Evolutionary conservation across 2,113 vertebrate genomes (phyloP).

Genomic region (Macquaria australasica): DNA sequence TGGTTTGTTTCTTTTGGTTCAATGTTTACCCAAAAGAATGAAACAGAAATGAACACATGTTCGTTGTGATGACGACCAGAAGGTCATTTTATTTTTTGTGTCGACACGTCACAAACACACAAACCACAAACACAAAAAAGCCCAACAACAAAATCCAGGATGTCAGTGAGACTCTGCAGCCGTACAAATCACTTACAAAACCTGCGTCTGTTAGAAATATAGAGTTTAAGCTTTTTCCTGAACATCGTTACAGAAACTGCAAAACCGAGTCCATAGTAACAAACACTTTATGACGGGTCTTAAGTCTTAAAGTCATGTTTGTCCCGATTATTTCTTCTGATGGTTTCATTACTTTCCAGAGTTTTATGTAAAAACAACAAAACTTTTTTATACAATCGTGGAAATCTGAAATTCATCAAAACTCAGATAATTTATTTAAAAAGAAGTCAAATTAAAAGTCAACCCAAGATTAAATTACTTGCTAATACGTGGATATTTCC

Average conservation of each 20-base stretch:
- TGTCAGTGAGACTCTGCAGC: neutral
- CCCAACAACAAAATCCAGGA: slow-evolving; percentile 19
- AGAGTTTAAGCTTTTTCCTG: slow-evolving; percentile 28
- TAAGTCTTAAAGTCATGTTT: neutral
- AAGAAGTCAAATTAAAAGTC: neutral
- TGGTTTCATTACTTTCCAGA: neutral
- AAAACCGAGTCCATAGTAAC: neutral
- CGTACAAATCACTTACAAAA: slow-evolving; percentile 62
- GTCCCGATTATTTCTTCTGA: neutral
- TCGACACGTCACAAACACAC: slow-evolving; percentile 42
- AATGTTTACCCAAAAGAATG: too few relatives aligned
- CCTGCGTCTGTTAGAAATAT: slow-evolving; percentile 49
- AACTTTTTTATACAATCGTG: neutral
- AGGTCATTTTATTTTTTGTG: slow-evolving; percentile 40
- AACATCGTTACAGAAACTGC: neutral
- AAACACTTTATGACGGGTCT: neutral
- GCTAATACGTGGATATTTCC: neutral
- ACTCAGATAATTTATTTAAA: neutral
- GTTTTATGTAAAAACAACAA: neutral
- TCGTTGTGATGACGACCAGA: neutral
- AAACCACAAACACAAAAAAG: slow-evolving; percentile 33
- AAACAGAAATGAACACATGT: neutral
- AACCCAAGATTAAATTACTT: neutral
- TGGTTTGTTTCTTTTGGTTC: too few relatives aligned
- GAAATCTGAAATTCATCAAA: neutral